These are phyloP conservation scores for Chelmon rostratus DNA, from an alignment of 2,797 vertebrate species.

Conservation along the genomic window DNA sequence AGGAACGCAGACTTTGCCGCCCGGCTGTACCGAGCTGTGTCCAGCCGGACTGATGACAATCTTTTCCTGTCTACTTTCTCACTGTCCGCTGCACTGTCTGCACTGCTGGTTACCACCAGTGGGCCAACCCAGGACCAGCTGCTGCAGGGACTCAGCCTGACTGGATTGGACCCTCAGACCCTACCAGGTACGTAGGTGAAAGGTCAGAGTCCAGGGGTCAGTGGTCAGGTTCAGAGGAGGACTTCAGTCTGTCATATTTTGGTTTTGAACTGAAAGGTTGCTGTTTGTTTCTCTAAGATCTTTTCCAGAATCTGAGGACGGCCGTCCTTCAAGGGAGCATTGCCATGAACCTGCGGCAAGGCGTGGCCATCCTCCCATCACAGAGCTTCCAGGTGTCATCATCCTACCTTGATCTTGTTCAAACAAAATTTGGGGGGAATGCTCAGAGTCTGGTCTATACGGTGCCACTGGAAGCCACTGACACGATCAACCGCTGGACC, in stretches of 20 bases:
- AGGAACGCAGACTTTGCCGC: constrained; percentile 87
- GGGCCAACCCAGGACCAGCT: constrained; percentile 85
- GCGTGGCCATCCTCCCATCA: constrained; percentile 82
- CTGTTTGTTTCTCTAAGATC: constrained; percentile 42
- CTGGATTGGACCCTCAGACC: constrained; percentile 61
- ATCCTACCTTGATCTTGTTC: constrained; percentile 83
- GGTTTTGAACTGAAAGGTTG: not conserved
- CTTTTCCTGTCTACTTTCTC: constrained; percentile 86
- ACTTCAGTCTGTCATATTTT: not conserved
- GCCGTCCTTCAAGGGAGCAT: constrained; percentile 55
- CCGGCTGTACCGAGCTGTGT: constrained; percentile 87
- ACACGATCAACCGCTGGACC: constrained; percentile 84
- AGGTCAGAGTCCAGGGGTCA: too few species aligned
- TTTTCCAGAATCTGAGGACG: constrained; percentile 81
- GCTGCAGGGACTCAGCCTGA: constrained; percentile 77
- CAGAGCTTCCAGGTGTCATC: constrained; percentile 74
- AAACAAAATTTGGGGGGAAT: constrained; percentile 84
- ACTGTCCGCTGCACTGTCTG: constrained; percentile 80
- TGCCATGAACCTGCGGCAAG: constrained; percentile 66
- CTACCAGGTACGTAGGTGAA: constrained; percentile 61
- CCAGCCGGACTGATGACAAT: constrained; percentile 87
- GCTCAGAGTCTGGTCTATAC: constrained; percentile 80
- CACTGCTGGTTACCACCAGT: constrained; percentile 78
- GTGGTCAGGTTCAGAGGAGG: not conserved
- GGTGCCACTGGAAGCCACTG: constrained; percentile 56